Percentiles rank a stretch among this genome's conserved stretches.
phyloP scores from a whole-genome alignment of 92 coral and sea anemone species.

The Epizoanthus illoricatus region DNA sequence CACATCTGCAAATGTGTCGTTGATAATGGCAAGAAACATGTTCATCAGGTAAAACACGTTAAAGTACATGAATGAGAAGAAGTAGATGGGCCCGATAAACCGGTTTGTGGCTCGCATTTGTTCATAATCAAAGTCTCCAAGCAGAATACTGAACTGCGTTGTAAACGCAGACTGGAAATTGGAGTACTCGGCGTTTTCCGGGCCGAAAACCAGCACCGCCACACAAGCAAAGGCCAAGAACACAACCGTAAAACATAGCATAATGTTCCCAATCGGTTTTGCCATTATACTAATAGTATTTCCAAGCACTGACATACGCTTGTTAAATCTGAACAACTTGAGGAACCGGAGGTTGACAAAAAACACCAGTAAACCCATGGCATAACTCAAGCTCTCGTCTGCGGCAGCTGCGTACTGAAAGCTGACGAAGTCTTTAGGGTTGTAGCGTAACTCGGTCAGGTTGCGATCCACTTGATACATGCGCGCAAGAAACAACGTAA shows the following conservation, averaged over 20 bases:
- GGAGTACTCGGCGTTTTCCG: slow-evolving; percentile 50
- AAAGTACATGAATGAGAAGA: slow-evolving; percentile 85
- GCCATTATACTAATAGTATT: slow-evolving; percentile 72
- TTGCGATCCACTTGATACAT: slow-evolving; percentile 86
- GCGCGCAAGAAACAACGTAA: slow-evolving; percentile 65
- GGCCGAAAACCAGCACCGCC: slow-evolving; percentile 70
- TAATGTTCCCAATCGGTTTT: slow-evolving; percentile 71
- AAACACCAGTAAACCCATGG: slow-evolving; percentile 82
- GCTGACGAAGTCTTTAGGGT: slow-evolving; percentile 89
- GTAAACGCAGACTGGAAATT: slow-evolving; percentile 56
- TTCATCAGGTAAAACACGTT: slow-evolving; percentile 82
- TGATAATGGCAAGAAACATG: slow-evolving; percentile 95
- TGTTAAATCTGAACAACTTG: slow-evolving; percentile 77
- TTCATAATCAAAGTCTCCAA: slow-evolving; percentile 87
- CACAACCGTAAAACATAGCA: slow-evolving; percentile 65
- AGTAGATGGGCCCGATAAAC: slow-evolving; percentile 76
- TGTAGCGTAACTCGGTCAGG: slow-evolving; percentile 66
- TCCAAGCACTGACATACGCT: slow-evolving; percentile 81
- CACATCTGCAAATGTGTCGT: slow-evolving; percentile 83
- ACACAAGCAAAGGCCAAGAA: slow-evolving; percentile 69
- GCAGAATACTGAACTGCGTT: slow-evolving; percentile 73
- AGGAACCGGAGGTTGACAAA: slow-evolving; percentile 75
- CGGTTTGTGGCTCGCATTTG: slow-evolving; percentile 54
- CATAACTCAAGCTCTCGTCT: slow-evolving; percentile 64
- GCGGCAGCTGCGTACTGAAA: slow-evolving; percentile 93